Conservation (phyloP, 2,797 vertebrate genomes). For the Xenops minutus region DNA sequence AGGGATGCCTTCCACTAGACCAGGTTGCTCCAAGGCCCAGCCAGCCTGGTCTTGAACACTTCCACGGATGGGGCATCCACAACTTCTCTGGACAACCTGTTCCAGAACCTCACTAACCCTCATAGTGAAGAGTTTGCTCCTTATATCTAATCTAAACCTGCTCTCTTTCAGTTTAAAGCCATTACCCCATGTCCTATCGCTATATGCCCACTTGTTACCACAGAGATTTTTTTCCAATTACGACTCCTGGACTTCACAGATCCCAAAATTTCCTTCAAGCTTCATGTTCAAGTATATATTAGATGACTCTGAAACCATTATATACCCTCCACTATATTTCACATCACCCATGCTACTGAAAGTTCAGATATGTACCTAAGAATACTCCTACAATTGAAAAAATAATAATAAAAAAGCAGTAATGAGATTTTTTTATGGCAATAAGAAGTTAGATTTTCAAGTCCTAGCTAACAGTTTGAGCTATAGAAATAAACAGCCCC, state of each 20-base stretch:
- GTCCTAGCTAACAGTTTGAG: neutral
- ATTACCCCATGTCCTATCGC: neutral
- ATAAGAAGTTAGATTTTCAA: neutral
- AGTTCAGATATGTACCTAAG: neutral
- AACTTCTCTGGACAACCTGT: neutral
- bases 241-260: neutral
- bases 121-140: neutral
- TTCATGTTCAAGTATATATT: neutral
- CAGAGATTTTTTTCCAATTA: neutral
- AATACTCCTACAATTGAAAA: neutral
- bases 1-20: neutral
- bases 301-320: neutral
- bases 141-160: neutral
- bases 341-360: neutral
- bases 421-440: neutral
- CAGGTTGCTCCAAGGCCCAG: neutral
- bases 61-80: neutral
- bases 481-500: neutral
- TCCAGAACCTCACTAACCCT: neutral
- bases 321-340: neutral
- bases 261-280: neutral
- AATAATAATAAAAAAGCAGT: no score
- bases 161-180: neutral
- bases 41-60: neutral
- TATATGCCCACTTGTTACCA: neutral